These are phyloP conservation scores for Telmatherina bonti DNA, from an alignment of 2,797 vertebrate species.

Conservation along the genomic window DNA sequence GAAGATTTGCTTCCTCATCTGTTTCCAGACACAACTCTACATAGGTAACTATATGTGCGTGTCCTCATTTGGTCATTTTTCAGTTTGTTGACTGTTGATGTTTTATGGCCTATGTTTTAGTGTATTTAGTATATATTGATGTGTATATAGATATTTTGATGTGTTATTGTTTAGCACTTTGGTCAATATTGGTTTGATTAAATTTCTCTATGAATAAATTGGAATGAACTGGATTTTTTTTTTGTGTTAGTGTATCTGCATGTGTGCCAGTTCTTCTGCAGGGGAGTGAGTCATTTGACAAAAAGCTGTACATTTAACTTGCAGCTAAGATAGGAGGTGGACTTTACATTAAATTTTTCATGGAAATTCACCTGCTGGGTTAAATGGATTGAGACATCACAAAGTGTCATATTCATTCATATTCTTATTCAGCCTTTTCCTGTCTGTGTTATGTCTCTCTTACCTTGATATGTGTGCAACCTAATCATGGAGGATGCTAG, in stretches of 20 bases:
- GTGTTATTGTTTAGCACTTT: not conserved
- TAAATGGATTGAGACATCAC: constrained; percentile 13
- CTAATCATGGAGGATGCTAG: constrained; percentile 27
- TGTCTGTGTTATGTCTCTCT: constrained; percentile 28
- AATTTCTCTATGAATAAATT: not conserved
- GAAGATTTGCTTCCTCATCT: constrained; percentile 44
- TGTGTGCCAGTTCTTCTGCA: constrained; percentile 17
- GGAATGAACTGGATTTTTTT: not conserved
- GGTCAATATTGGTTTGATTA: not conserved
- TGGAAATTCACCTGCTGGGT: constrained; percentile 9
- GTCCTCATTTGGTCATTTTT: constrained; percentile 10
- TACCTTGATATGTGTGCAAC: constrained; percentile 14
- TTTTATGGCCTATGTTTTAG: too few species aligned
- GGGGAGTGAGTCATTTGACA: constrained; percentile 12
- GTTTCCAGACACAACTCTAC: constrained; percentile 40
- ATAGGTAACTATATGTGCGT: constrained; percentile 53
- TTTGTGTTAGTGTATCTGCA: constrained; percentile 16
- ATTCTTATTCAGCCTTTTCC: constrained; percentile 9
- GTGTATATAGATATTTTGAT: not conserved
- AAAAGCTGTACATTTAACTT: constrained; percentile 24
- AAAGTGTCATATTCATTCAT: constrained; percentile 4
- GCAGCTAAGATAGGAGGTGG: not conserved
- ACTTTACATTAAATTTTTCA: constrained; percentile 13
- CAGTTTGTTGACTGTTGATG: not conserved
- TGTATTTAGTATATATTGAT: not conserved